Evolutionary conservation across 2,888 invertebrate genomes (phyloP), one percentile per base, ranked within the genome.

Genomic region (Chaitophorus viminalis): DNA sequence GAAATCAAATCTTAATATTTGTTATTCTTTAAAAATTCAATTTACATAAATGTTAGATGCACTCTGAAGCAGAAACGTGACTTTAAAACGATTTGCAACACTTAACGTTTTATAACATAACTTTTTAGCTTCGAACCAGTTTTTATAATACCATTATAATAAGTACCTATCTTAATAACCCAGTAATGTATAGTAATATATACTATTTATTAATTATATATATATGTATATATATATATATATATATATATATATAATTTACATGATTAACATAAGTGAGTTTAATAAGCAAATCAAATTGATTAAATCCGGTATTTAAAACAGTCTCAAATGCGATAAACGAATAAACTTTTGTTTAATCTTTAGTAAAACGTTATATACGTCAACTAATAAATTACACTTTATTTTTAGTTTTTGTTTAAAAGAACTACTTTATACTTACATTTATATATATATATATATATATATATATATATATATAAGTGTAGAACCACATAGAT

Each of bases 61-160:
- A 21, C 25, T 75, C 31, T 18, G n/a, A 70, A 82, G 33, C 52
- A 52, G 70, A 82, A 82, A 82, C 82, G 54, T 18, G 72, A 52
- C 72, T 82, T 82, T 82, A 74, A 82, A 82, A 82, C 36, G n/a
- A 18, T 72, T 74, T 74, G n/a, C 33, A 33, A 70, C 46, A 82
- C 78, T 82, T 52, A 33, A 29, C 39, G 65, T 79, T 79, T 25
- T 65, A 18, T 60, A 60, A 54, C 54, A 54, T 29, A 33, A 54
- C 54, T 82, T 82, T 82, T 75, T 75, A 83, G 17, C 60, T 75
- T 60, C 75, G 75, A 75, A 83, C 83, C 83, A 31, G 83, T 83
- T 83, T 83, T 83, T 74, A 83, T 74, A 74, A 74, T 54, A 25
- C 25, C n/a, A 36, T 83, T 83, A 54, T 60, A 65, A 39, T 78